These are phyloP conservation scores for Anorthoa munda DNA, from an alignment of 2,888 invertebrate species.

Conservation along the genomic window DNA sequence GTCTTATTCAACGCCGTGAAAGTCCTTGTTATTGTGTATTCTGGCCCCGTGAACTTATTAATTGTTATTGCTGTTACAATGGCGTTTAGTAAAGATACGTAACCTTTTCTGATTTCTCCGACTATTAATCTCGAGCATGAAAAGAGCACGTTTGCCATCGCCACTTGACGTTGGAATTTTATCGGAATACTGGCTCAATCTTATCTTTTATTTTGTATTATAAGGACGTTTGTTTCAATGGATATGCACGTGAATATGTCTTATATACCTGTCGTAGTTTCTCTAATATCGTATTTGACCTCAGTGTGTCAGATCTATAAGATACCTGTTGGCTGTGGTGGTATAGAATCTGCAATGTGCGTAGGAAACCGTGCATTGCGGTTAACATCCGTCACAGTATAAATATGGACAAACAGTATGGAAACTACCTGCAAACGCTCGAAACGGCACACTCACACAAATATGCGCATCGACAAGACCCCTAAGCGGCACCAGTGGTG, in stretches of 20 bases:
- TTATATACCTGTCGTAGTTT: constrained; percentile 73
- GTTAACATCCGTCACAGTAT: constrained; percentile 84
- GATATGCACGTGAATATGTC: constrained; percentile 76
- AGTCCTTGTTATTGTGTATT: constrained; percentile 80
- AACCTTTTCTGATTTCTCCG: constrained; percentile 64
- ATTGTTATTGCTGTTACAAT: constrained; percentile 76
- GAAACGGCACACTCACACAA: no score
- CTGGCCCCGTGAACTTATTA: constrained; percentile 75
- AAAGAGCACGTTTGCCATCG: constrained; percentile 36
- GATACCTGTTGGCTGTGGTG: constrained; percentile 63
- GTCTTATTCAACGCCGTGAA: constrained; percentile 81
- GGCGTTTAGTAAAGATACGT: constrained; percentile 61
- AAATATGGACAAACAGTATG: no score
- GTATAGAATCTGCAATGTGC: constrained; percentile 71
- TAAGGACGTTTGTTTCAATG: constrained; percentile 72
- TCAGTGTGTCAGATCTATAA: constrained; percentile 52
- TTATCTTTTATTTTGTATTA: constrained; percentile 56
- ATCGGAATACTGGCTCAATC: constrained; percentile 62
- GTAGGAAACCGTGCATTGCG: constrained; percentile 81
- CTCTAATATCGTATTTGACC: constrained; percentile 55
- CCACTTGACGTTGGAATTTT: constrained; percentile 67
- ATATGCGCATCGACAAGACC: no score
- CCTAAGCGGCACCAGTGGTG: no score
- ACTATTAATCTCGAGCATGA: constrained; percentile 51
- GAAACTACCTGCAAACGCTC: no score